These are phyloP conservation scores for Bradypodion pumilum DNA, from an alignment of 2,797 vertebrate genomes.

Conservation along the genomic window DNA sequence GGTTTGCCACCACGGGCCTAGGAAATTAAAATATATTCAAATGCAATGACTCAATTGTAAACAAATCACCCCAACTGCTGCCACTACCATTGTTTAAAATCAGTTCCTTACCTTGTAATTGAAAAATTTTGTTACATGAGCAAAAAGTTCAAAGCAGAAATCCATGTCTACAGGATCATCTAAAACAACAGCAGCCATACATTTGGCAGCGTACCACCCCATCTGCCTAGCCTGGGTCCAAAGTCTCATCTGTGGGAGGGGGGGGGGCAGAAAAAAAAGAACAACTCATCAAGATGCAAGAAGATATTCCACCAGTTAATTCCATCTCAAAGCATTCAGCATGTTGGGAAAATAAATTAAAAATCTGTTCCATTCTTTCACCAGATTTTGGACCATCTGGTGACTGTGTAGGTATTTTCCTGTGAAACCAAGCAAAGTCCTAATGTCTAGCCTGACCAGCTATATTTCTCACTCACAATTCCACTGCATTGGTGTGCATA, in stretches of 20 bases:
- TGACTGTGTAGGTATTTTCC: too few relatives aligned
- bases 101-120: conserved; percentile 89
- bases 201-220: conserved; percentile 92
- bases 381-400: too few relatives aligned
- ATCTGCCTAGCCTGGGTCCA: conserved; percentile 98
- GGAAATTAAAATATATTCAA: too few relatives aligned
- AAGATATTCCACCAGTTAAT: background rate
- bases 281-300: accelerated
- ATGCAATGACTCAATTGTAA: too few relatives aligned
- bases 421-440: too few relatives aligned
- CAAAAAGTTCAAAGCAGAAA: conserved; percentile 98
- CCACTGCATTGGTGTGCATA: too few relatives aligned
- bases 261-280: background rate
- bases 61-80: background rate
- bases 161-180: conserved; percentile 85
- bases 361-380: background rate
- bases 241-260: conserved; percentile 87
- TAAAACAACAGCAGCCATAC: conserved; percentile 81
- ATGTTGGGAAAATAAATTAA: background rate
- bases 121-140: conserved; percentile 95
- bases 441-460: too few relatives aligned
- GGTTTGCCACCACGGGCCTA: too few relatives aligned
- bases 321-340: background rate
- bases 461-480: too few relatives aligned
- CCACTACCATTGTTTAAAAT: background rate